A percentile compares a stretch with the other conserved stretches of the same genome.
Conservation (phyloP, 2,888 invertebrate species). For the Bugula neritina region DNA sequence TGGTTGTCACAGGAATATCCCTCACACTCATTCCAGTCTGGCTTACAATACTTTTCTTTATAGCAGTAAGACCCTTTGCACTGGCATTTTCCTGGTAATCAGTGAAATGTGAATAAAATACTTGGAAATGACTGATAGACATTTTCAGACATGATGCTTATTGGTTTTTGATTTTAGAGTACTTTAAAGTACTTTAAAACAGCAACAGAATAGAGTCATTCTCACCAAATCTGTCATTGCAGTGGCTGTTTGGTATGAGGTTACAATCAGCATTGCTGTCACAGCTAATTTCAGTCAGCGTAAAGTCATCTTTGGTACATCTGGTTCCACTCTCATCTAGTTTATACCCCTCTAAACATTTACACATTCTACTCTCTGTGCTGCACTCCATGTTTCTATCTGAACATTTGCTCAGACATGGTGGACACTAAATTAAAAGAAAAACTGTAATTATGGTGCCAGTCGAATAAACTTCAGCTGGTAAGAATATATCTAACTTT, state of each 20-base stretch:
- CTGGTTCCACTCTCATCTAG: not conserved
- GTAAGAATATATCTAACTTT: no score
- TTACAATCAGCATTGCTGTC: slow-evolving; percentile 3
- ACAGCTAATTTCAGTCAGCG: slow-evolving; percentile 1
- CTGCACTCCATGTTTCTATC: slow-evolving; percentile 2
- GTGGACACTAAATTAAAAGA: not conserved
- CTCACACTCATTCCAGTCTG: not conserved
- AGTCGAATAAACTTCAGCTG: no score
- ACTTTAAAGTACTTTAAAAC: no score
- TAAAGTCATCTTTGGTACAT: not conserved
- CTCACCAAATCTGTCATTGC: not conserved
- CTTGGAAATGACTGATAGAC: no score
- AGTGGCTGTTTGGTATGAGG: not conserved
- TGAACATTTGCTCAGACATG: not conserved
- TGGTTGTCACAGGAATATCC: not conserved
- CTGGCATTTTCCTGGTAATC: slow-evolving; percentile 17
- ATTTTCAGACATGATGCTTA: no score
- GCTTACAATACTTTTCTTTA: slow-evolving; percentile 7
- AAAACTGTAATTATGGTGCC: no score
- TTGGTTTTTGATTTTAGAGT: no score
- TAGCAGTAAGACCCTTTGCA: not conserved
- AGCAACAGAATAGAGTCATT: no score
- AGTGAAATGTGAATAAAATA: no score
- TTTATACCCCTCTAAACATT: slow-evolving; percentile 1
- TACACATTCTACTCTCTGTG: not conserved